A percentile compares a stretch with the other conserved stretches of the same genome.
These are phyloP conservation scores for Sesamia inferens DNA, from an alignment of 2,888 invertebrate species.

Conservation along the genomic window DNA sequence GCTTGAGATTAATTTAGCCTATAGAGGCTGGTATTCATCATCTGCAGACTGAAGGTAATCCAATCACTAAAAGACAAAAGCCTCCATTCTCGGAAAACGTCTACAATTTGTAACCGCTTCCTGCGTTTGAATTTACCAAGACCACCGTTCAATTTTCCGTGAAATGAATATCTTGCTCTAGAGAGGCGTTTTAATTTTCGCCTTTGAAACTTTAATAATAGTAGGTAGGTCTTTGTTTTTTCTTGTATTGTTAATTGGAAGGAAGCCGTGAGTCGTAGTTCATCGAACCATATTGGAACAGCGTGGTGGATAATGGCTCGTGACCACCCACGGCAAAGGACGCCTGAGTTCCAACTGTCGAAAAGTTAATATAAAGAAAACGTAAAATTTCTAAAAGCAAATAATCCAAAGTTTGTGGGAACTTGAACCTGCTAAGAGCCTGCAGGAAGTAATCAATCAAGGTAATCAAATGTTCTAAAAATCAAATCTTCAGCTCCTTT, in stretches of 20 bases:
- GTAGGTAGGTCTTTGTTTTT: neutral
- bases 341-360: no score
- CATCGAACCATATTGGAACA: neutral
- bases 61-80: slow-evolving; percentile 9
- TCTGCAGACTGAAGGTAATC: neutral
- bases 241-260: slow-evolving; percentile 6
- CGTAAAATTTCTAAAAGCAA: neutral
- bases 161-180: slow-evolving; percentile 47
- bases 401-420: neutral
- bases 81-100: neutral
- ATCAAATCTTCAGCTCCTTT: no score
- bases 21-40: slow-evolving; percentile 11
- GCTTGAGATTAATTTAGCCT: slow-evolving; percentile 12
- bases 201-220: slow-evolving; percentile 18
- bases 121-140: slow-evolving; percentile 22
- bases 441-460: no score
- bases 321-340: no score
- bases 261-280: neutral
- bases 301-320: no score
- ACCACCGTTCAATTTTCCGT: slow-evolving; percentile 28
- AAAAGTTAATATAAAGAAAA: neutral
- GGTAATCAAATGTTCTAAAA: no score
- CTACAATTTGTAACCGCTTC: slow-evolving; percentile 24
- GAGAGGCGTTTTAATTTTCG: slow-evolving; percentile 47
- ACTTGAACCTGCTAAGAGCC: no score